Evolutionary conservation across 1,140 invertebrate genomes (phyloP).

Genomic region (Trichonephila clavata): DNA sequence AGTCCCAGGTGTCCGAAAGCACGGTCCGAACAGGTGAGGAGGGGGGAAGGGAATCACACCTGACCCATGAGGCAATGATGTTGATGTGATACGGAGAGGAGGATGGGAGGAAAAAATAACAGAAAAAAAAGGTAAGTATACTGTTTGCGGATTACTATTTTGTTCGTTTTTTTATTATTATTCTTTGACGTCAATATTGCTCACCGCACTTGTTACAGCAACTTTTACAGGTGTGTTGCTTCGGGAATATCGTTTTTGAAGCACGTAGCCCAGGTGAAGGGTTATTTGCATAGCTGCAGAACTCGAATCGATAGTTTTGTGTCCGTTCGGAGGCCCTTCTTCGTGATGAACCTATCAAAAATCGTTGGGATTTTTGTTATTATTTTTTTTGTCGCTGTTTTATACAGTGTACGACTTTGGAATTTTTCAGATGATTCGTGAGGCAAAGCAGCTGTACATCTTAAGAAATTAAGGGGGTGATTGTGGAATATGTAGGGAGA

Average conservation of each 20-base stretch:
- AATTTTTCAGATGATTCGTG: slow-evolving; percentile 2
- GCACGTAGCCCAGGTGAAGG: slow-evolving; percentile 54
- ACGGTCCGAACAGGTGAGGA: not conserved
- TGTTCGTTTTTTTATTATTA: not conserved
- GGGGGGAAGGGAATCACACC: slow-evolving; percentile 34
- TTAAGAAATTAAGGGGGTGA: not conserved
- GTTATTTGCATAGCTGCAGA: slow-evolving; percentile 67
- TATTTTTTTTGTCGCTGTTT: not conserved
- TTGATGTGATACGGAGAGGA: not conserved
- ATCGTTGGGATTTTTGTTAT: not conserved
- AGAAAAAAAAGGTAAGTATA: slow-evolving; percentile 7
- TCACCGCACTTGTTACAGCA: slow-evolving; percentile 39
- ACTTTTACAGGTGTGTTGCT: slow-evolving; percentile 20
- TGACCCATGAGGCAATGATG: slow-evolving; percentile 54
- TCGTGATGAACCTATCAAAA: slow-evolving; percentile 20
- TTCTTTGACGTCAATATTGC: slow-evolving; percentile 54
- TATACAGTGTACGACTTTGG: not conserved
- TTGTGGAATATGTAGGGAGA: not conserved
- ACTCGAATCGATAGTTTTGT: slow-evolving; percentile 48
- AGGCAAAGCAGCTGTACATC: not conserved
- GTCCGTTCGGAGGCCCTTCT: not conserved
- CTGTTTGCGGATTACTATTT: slow-evolving; percentile 56
- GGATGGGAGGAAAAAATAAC: not conserved
- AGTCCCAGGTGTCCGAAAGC: slow-evolving; percentile 40
- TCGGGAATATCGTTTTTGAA: not conserved